Conservation (phyloP, 2,113 vertebrate genomes). For the Lathamus discolor region DNA sequence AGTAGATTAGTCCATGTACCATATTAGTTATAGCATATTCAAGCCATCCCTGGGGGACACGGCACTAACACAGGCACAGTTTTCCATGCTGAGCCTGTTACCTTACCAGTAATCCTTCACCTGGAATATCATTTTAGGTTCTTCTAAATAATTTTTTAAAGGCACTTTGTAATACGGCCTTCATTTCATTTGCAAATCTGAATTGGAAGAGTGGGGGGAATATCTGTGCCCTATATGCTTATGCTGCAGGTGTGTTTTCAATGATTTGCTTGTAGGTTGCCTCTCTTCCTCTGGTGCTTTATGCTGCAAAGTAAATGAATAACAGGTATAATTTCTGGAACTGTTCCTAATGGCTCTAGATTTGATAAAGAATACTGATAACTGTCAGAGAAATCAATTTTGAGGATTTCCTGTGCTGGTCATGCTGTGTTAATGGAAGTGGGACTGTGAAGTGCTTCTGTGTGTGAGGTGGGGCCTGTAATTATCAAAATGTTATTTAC, state of each 20-base stretch:
- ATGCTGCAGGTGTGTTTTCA: not conserved
- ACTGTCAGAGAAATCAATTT: not conserved
- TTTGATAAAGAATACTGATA: not conserved
- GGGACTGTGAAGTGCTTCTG: not conserved
- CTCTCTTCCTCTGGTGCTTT: not conserved
- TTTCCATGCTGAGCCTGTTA: not conserved
- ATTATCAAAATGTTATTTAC: not conserved
- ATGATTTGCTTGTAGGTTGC: not conserved
- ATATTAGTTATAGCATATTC: not conserved
- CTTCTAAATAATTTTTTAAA: not conserved
- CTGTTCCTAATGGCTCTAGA: not conserved
- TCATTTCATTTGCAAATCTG: not conserved
- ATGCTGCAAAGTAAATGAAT: not conserved
- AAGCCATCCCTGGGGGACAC: no score
- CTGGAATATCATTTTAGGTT: not conserved
- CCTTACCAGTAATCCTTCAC: not conserved
- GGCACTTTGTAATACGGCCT: accelerated
- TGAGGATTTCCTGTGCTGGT: not conserved
- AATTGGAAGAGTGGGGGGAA: not conserved
- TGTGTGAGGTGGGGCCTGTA: not conserved
- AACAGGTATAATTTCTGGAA: not conserved
- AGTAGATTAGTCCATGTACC: not conserved
- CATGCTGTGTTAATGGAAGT: not conserved
- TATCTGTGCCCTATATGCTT: not conserved
- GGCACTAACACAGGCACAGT: no score